A percentile compares a stretch with the other conserved stretches of the same genome.
Conservation (phyloP, 35 echinoderm and acorn worm genomes). For the Holothuria glaberrima region DNA sequence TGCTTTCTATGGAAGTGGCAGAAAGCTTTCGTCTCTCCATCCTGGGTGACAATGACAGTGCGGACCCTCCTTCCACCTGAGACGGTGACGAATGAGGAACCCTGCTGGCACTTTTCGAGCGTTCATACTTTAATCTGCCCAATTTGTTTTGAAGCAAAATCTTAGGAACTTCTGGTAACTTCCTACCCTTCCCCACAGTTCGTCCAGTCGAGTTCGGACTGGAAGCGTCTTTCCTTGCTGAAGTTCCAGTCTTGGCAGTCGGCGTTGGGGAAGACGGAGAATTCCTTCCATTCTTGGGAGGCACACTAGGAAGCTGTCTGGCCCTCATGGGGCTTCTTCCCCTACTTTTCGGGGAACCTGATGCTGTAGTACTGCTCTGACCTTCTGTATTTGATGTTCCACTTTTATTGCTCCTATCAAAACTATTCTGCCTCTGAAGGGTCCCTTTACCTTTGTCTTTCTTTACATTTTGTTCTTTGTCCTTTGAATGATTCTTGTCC, state of each 20-base stretch:
- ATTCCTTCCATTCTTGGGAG: slow-evolving; percentile 59
- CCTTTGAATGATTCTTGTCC: not conserved
- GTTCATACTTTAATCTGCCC: slow-evolving; percentile 64
- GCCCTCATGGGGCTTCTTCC: slow-evolving; percentile 70
- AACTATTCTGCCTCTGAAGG: slow-evolving; percentile 57
- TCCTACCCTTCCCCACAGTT: slow-evolving; percentile 62
- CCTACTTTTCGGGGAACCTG: slow-evolving; percentile 57
- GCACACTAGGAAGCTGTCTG: slow-evolving; percentile 81
- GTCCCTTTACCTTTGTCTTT: slow-evolving; percentile 13
- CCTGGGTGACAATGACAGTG: slow-evolving; percentile 51
- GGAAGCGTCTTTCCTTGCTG: slow-evolving; percentile 52
- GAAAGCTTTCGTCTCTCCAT: slow-evolving; percentile 61
- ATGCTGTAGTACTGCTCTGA: slow-evolving; percentile 44
- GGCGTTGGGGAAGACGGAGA: slow-evolving; percentile 51
- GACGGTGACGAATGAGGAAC: slow-evolving; percentile 64
- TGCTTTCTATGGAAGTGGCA: slow-evolving; percentile 45
- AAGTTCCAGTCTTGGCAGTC: slow-evolving; percentile 50
- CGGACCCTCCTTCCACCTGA: slow-evolving; percentile 46
- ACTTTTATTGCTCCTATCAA: slow-evolving; percentile 70
- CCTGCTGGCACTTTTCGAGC: slow-evolving; percentile 54
- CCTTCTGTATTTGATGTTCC: slow-evolving; percentile 55
- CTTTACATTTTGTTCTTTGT: slow-evolving; percentile 33
- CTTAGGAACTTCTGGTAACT: slow-evolving; percentile 89
- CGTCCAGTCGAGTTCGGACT: slow-evolving; percentile 47
- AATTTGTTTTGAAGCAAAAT: slow-evolving; percentile 90